A percentile compares a stretch with the other conserved stretches of the same genome.
These are phyloP conservation scores for Sebastes trivittatus DNA, from an alignment of 2,797 vertebrate genomes.

Conservation along the genomic window DNA sequence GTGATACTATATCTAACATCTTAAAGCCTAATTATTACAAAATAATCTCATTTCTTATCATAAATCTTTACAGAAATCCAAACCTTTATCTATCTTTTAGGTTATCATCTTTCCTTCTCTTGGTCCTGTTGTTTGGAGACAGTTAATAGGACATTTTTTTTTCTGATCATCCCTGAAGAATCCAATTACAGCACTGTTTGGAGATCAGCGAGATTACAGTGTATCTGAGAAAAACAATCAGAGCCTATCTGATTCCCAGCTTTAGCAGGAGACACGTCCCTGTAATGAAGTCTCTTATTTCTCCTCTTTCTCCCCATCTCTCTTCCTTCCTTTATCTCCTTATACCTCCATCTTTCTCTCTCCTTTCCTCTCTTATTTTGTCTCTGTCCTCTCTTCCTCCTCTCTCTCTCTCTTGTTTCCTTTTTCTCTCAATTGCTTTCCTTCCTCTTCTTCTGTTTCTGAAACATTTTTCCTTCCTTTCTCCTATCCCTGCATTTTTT, in stretches of 20 bases:
- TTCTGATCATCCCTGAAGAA: slow-evolving; percentile 79
- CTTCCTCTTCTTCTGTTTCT: background rate
- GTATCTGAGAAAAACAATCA: slow-evolving; percentile 86
- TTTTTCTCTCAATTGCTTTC: background rate
- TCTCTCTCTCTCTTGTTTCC: background rate
- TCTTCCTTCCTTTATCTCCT: slow-evolving; percentile 37
- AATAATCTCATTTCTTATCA: slow-evolving; percentile 29
- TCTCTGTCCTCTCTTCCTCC: background rate
- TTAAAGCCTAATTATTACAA: slow-evolving; percentile 25
- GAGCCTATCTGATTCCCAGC: slow-evolving; percentile 81
- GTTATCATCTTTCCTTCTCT: slow-evolving; percentile 35
- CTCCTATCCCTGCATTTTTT: background rate
- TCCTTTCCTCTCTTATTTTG: background rate
- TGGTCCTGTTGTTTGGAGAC: slow-evolving; percentile 55
- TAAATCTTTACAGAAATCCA: slow-evolving; percentile 18
- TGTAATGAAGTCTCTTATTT: slow-evolving; percentile 75
- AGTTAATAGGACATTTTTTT: slow-evolving; percentile 70
- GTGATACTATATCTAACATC: slow-evolving; percentile 4
- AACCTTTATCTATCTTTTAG: slow-evolving; percentile 35
- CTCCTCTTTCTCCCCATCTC: slow-evolving; percentile 29
- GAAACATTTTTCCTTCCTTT: background rate
- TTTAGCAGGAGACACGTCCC: slow-evolving; percentile 68
- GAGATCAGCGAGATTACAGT: slow-evolving; percentile 82
- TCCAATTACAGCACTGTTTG: slow-evolving; percentile 82
- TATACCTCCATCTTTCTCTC: slow-evolving; percentile 18